These are phyloP conservation scores for Enteromius viviparus DNA, from an alignment of 2,797 vertebrate species.

Conservation along the genomic window DNA sequence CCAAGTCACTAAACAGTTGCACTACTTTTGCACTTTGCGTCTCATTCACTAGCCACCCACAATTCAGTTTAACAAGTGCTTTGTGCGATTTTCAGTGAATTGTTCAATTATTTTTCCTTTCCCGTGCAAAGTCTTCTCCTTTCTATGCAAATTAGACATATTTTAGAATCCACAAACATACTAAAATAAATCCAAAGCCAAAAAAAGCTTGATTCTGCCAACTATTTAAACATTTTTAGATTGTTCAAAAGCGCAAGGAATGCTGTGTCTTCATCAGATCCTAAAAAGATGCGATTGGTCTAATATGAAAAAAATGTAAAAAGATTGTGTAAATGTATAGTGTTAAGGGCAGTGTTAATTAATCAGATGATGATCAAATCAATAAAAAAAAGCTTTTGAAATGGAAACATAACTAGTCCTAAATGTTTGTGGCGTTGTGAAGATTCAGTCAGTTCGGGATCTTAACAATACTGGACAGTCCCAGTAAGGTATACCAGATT, in stretches of 20 bases:
- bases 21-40: background rate
- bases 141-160: background rate
- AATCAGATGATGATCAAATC: background rate
- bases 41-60: background rate
- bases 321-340: background rate
- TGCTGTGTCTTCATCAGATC: background rate
- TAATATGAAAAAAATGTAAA: too few species aligned
- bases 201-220: background rate
- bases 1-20: slow-evolving; percentile 12
- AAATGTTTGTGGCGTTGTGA: background rate
- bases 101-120: background rate
- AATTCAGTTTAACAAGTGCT: background rate
- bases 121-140: background rate
- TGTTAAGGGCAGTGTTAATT: background rate
- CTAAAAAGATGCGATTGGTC: background rate
- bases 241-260: background rate
- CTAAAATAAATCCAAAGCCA: background rate
- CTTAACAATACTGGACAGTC: background rate
- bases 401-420: background rate
- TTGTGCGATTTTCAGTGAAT: background rate
- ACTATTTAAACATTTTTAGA: background rate
- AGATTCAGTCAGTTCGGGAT: background rate
- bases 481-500: background rate
- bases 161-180: background rate
- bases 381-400: background rate